These are phyloP conservation scores for Hiodon alosoides DNA, from an alignment of 2,113 vertebrate species.

Conservation along the genomic window DNA sequence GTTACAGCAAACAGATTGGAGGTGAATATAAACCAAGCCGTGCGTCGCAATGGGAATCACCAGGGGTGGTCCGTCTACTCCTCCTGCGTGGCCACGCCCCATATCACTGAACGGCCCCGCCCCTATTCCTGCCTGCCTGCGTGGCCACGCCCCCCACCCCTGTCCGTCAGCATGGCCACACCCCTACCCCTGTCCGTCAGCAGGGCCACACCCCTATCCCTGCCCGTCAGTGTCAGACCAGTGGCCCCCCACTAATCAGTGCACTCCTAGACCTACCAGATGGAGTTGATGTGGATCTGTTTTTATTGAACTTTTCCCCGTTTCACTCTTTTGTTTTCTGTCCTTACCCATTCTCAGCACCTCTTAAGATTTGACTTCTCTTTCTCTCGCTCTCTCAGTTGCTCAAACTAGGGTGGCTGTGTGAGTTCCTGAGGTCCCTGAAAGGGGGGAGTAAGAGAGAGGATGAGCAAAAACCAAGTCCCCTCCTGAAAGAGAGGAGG, in stretches of 20 bases:
- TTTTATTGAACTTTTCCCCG: background rate
- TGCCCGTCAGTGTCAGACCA: no score
- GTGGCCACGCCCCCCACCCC: no score
- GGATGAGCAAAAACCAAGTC: constrained; percentile 27
- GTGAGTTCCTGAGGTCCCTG: constrained; percentile 42
- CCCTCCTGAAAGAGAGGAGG: constrained; percentile 42
- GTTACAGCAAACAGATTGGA: constrained; percentile 31
- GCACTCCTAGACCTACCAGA: background rate
- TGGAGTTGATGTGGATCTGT: background rate
- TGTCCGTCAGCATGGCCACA: no score
- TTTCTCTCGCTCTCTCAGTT: background rate
- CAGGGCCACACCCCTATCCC: no score
- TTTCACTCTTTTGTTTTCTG: no score
- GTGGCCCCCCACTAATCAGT: no score
- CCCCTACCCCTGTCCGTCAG: no score
- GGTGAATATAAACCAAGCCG: constrained; percentile 28
- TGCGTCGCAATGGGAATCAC: constrained; percentile 23
- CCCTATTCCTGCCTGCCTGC: no score
- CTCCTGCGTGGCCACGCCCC: constrained; percentile 13
- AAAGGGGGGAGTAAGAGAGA: constrained; percentile 28
- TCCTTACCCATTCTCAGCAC: background rate
- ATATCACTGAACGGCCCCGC: no score
- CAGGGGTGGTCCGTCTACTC: constrained; percentile 15
- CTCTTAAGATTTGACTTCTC: background rate
- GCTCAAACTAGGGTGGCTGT: constrained; percentile 15